Conservation (phyloP, 2,888 invertebrate species). For the Nomada flava region DNA sequence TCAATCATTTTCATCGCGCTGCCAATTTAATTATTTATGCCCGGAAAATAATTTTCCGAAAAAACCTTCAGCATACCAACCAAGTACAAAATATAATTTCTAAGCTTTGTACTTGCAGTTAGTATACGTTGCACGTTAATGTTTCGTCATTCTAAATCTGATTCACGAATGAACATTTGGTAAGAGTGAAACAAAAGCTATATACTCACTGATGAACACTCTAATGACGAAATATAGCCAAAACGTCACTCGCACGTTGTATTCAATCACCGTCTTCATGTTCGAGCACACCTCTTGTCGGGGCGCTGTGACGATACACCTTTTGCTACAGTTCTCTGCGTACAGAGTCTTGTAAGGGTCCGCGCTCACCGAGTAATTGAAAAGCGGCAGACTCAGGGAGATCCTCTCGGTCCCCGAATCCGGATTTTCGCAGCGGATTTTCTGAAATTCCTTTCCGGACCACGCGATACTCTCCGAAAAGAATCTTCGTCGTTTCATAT, state of each 20-base stretch:
- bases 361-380: conserved; percentile 80
- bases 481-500: conserved; percentile 65
- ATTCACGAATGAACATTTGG: neutral
- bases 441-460: conserved; percentile 59
- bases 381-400: conserved; percentile 83
- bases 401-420: conserved; percentile 83
- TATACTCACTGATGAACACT: conserved; percentile 82
- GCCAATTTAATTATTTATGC: too few species aligned
- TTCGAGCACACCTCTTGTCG: conserved; percentile 87
- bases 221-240: conserved; percentile 89
- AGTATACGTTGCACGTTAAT: too few species aligned
- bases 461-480: conserved; percentile 60
- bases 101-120: too few species aligned
- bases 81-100: too few species aligned
- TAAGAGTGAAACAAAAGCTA: neutral
- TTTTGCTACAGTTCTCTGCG: conserved; percentile 86
- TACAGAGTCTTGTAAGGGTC: conserved; percentile 80
- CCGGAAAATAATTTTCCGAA: too few species aligned
- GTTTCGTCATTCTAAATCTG: too few species aligned
- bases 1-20: neutral
- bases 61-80: too few species aligned
- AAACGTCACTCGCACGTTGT: conserved; percentile 89
- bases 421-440: conserved; percentile 76
- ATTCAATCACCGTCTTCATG: conserved; percentile 86
- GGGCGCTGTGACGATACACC: conserved; percentile 87